Evolutionary conservation across 2,888 invertebrate species (phyloP).

Genomic region (Caenorhabditis sp.): DNA sequence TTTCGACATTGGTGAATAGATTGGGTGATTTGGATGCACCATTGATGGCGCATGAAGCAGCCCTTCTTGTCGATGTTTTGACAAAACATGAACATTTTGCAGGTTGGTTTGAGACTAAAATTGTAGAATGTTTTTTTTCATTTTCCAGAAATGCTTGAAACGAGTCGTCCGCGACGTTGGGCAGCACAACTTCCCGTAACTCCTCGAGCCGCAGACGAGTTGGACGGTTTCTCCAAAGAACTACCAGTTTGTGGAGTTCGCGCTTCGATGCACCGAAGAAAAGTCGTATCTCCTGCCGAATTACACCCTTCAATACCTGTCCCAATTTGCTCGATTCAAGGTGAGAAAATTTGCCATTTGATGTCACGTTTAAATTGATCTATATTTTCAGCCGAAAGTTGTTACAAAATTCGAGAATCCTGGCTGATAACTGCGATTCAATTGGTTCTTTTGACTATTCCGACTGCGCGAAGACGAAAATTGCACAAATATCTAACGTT

Average conservation of each 20-base stretch:
- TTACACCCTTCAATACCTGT: constrained; percentile 6
- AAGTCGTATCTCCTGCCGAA: constrained; percentile 11
- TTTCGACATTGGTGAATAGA: constrained; percentile 29
- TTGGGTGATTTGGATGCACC: constrained; percentile 32
- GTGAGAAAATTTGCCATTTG: neutral
- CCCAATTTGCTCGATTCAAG: constrained; percentile 11
- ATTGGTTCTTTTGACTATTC: constrained; percentile 18
- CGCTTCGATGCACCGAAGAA: constrained; percentile 25
- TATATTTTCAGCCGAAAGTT: constrained; percentile 20
- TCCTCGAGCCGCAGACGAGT: neutral
- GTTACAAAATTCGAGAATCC: constrained; percentile 26
- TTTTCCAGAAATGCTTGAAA: neutral
- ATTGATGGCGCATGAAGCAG: constrained; percentile 17
- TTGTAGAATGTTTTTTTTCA: neutral
- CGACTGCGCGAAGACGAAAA: constrained; percentile 25
- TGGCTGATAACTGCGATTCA: constrained; percentile 32
- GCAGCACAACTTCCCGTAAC: neutral
- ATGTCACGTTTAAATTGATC: neutral
- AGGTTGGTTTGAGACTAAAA: neutral
- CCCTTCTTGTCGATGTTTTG: constrained; percentile 12
- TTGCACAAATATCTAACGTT: constrained; percentile 33
- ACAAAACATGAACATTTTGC: constrained; percentile 8
- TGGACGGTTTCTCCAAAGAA: constrained; percentile 21
- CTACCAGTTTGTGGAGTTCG: constrained; percentile 17
- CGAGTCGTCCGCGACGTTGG: neutral